phyloP scores from a whole-genome alignment of 2,797 vertebrate species.

The Hoplostethus mediterraneus region DNA sequence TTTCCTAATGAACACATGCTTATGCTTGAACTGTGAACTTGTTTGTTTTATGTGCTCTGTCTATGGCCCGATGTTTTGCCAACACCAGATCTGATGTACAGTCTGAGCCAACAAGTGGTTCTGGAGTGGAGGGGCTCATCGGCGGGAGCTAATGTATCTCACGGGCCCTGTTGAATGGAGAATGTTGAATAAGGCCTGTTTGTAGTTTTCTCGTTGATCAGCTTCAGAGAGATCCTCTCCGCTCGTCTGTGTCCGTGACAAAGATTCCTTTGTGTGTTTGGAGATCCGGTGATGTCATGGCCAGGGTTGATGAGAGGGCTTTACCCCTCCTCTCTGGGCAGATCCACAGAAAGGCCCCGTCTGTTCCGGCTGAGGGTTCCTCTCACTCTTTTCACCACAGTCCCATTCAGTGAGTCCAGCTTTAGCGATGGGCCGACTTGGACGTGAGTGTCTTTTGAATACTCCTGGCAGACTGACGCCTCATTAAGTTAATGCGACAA shows the following conservation, averaged over 20 bases:
- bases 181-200: constrained; percentile 36
- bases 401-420: constrained; percentile 51
- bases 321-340: constrained; percentile 41
- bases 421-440: constrained; percentile 47
- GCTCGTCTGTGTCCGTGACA: constrained; percentile 46
- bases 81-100: constrained; percentile 1
- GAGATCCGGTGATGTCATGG: constrained; percentile 40
- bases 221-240: constrained; percentile 39
- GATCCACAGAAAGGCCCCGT: constrained; percentile 38
- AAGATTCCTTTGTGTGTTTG: constrained; percentile 63
- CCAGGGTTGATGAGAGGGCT: constrained; percentile 38
- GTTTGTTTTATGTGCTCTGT: constrained; percentile 30
- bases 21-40: constrained; percentile 35
- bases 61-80: constrained; percentile 18
- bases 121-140: constrained; percentile 15
- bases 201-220: constrained; percentile 39
- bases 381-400: constrained; percentile 49
- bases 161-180: constrained; percentile 23
- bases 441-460: constrained; percentile 50
- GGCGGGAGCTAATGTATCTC: constrained; percentile 18
- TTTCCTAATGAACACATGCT: constrained; percentile 55
- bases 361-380: constrained; percentile 37
- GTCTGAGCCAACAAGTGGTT: constrained; percentile 43
- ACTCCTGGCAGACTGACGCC: constrained; percentile 27
- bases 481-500: constrained; percentile 27